phyloP scores from a whole-genome alignment of 2,888 invertebrate species.

The Eubasilissa splendida region DNA sequence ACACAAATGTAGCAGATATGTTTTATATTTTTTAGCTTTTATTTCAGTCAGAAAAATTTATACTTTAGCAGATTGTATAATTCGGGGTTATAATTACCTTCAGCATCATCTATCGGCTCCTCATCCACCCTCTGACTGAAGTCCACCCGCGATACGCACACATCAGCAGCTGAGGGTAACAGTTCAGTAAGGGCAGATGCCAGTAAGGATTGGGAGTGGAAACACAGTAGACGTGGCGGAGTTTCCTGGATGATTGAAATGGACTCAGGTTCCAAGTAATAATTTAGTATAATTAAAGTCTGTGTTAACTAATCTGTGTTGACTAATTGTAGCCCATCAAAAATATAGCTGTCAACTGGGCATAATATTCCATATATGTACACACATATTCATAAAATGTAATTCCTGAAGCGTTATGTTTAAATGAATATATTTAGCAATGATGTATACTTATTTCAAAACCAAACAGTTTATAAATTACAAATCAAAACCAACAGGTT shows the following conservation, averaged over 20 bases:
- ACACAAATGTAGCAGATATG: too few relatives aligned
- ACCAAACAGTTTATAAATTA: too few relatives aligned
- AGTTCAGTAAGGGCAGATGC: conserved; percentile 31
- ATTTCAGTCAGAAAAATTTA: neutral
- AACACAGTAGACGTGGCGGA: conserved; percentile 28
- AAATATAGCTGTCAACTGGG: too few relatives aligned
- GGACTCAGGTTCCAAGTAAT: neutral
- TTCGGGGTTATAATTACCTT: conserved; percentile 1
- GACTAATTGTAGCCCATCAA: too few relatives aligned
- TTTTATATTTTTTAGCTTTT: too few relatives aligned
- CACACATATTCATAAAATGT: too few relatives aligned
- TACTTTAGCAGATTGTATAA: neutral
- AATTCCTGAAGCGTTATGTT: too few relatives aligned
- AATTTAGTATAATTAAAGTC: neutral
- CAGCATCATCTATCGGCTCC: conserved; percentile 23
- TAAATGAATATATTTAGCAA: too few relatives aligned
- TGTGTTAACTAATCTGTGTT: too few relatives aligned
- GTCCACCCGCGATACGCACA: conserved; percentile 38
- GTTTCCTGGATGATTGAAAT: neutral
- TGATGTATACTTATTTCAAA: too few relatives aligned
- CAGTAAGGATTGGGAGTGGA: conserved; percentile 33
- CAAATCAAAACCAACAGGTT: too few relatives aligned
- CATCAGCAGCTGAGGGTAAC: conserved; percentile 33
- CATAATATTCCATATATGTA: too few relatives aligned
- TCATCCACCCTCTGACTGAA: conserved; percentile 3